These are phyloP conservation scores for Dryobota labecula DNA, from an alignment of 2,888 invertebrate genomes.

Conservation along the genomic window DNA sequence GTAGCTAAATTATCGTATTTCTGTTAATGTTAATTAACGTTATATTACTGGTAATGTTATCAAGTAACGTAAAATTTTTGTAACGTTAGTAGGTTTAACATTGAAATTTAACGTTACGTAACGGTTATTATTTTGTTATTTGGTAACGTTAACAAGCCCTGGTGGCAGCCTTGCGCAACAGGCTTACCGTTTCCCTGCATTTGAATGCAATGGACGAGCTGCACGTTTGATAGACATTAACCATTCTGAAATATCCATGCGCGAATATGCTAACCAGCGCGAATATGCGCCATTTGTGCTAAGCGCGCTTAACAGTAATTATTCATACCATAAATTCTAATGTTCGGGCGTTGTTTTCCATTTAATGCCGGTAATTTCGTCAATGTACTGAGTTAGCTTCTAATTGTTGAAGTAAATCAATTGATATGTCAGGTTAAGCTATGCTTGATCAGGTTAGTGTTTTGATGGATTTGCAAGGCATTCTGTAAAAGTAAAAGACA, in stretches of 20 bases:
- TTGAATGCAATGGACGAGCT: constrained; percentile 60
- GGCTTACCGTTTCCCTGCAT: constrained; percentile 45
- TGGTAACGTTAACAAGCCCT: too few species aligned
- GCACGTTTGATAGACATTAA: constrained; percentile 64
- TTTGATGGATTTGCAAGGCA: not conserved
- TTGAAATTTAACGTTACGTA: too few species aligned
- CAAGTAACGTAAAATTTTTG: too few species aligned
- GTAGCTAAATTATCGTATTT: too few species aligned
- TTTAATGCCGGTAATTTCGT: constrained; percentile 22
- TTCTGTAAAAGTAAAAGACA: not conserved
- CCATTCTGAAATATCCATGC: constrained; percentile 46
- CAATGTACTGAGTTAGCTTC: not conserved
- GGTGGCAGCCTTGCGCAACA: constrained; percentile 55
- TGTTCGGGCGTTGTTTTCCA: constrained; percentile 46
- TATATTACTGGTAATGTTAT: too few species aligned
- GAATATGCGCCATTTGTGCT: constrained; percentile 50
- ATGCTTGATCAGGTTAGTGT: not conserved
- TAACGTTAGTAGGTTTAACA: too few species aligned
- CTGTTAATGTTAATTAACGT: too few species aligned
- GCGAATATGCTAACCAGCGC: constrained; percentile 45
- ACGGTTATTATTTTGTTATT: too few species aligned
- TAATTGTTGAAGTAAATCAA: not conserved
- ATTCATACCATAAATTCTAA: constrained; percentile 47
- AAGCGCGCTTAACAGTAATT: constrained; percentile 46
- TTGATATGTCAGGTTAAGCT: constrained; percentile 7